These are phyloP conservation scores for Meloe dianella DNA, from an alignment of 2,888 invertebrate species.

Conservation along the genomic window DNA sequence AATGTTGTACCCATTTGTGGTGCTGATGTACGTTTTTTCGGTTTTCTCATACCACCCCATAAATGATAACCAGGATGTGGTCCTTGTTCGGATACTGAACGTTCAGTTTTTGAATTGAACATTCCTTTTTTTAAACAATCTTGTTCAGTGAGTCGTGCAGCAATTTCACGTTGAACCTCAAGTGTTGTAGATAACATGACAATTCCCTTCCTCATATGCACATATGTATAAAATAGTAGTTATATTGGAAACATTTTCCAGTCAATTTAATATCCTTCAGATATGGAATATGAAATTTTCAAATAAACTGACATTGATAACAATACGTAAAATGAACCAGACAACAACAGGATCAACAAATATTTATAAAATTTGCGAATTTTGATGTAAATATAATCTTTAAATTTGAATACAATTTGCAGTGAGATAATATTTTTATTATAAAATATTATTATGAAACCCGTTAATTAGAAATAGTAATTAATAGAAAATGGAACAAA, in stretches of 20 bases:
- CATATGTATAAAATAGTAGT: not conserved
- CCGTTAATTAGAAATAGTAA: not conserved
- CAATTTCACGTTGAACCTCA: slow-evolving; percentile 56
- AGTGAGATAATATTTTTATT: too few species aligned
- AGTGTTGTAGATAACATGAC: slow-evolving; percentile 48
- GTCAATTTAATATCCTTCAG: not conserved
- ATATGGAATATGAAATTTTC: too few species aligned
- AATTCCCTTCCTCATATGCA: not conserved
- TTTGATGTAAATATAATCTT: too few species aligned
- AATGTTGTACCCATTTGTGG: slow-evolving; percentile 69
- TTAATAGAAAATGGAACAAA: not conserved
- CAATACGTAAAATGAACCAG: too few species aligned
- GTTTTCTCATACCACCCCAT: slow-evolving; percentile 68
- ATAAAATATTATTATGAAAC: too few species aligned
- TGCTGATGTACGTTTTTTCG: slow-evolving; percentile 73
- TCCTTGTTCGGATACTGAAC: slow-evolving; percentile 74
- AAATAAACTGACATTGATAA: too few species aligned
- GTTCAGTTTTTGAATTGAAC: slow-evolving; percentile 63
- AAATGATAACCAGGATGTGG: slow-evolving; percentile 72
- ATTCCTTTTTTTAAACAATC: slow-evolving; percentile 62
- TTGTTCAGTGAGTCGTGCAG: slow-evolving; percentile 50
- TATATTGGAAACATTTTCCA: not conserved
- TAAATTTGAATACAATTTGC: too few species aligned
- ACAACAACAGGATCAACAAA: not conserved
- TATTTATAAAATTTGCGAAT: too few species aligned